phyloP scores from a whole-genome alignment of 1,140 invertebrate species.

The Calephelis nemesis region DNA sequence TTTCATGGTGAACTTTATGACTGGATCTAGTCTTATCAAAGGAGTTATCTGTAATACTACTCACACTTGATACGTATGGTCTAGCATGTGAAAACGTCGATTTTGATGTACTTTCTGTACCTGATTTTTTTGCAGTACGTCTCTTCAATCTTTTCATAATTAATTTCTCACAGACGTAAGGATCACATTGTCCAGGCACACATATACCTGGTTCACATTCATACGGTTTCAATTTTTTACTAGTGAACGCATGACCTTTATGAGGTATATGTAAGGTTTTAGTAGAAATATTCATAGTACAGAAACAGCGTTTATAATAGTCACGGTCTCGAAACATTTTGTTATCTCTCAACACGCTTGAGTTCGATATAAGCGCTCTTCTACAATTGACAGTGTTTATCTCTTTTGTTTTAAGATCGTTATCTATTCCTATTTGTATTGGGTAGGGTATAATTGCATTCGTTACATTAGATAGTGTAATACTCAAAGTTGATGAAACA shows the following conservation, averaged over 20 bases:
- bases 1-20: not conserved
- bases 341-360: not conserved
- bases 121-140: slow-evolving; percentile 20
- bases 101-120: slow-evolving; percentile 18
- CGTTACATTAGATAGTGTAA: not conserved
- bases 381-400: not conserved
- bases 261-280: slow-evolving; percentile 6
- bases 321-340: not conserved
- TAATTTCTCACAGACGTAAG: slow-evolving; percentile 37
- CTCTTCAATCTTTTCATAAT: slow-evolving; percentile 33
- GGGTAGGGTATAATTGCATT: not conserved
- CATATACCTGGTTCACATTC: slow-evolving; percentile 45
- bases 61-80: slow-evolving; percentile 9
- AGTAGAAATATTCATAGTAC: slow-evolving; percentile 37
- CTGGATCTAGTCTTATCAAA: not conserved
- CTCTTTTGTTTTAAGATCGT: not conserved
- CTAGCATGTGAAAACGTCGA: slow-evolving; percentile 16
- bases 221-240: slow-evolving; percentile 27
- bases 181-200: slow-evolving; percentile 39
- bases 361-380: not conserved
- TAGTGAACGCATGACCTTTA: not conserved
- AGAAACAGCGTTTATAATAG: slow-evolving; percentile 36
- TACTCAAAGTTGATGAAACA: not conserved
- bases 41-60: slow-evolving; percentile 14
- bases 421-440: not conserved